Conservation (phyloP, 2,113 vertebrate genomes). For the Campylomormyrus numenius region DNA sequence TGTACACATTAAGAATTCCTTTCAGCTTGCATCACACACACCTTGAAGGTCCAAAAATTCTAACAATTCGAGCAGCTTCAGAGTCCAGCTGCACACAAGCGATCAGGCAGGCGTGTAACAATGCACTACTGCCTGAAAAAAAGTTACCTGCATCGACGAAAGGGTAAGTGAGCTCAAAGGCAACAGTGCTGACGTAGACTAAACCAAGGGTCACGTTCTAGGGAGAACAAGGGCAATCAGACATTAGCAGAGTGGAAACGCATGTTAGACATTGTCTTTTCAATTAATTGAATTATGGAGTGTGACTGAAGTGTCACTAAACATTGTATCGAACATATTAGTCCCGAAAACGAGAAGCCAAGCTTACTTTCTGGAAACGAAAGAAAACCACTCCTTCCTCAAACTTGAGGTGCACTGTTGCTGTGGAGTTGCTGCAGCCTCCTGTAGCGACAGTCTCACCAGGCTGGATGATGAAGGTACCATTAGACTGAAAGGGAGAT, state of each 20-base stretch:
- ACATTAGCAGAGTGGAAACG: background rate
- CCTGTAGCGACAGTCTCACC: background rate
- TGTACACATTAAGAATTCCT: background rate
- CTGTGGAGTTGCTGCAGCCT: background rate
- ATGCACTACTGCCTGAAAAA: background rate
- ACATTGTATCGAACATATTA: background rate
- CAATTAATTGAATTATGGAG: background rate
- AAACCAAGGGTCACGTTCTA: conserved; percentile 35
- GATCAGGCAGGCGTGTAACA: background rate
- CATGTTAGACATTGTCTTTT: background rate
- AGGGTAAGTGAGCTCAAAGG: conserved; percentile 39
- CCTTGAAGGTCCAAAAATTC: background rate
- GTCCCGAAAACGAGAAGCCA: background rate
- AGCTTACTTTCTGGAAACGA: background rate
- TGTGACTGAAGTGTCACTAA: background rate
- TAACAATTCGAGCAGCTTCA: background rate
- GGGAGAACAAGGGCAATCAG: background rate
- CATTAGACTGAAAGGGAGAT: background rate
- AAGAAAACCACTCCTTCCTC: background rate
- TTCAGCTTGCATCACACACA: too few relatives aligned
- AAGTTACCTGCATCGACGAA: conserved; percentile 36
- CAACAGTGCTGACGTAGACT: conserved; percentile 36
- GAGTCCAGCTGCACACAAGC: background rate
- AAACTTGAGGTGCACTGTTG: conserved; percentile 4
- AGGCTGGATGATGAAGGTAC: background rate